These are phyloP conservation scores for Bombus confusus DNA, from an alignment of 1,140 invertebrate species.

Conservation along the genomic window DNA sequence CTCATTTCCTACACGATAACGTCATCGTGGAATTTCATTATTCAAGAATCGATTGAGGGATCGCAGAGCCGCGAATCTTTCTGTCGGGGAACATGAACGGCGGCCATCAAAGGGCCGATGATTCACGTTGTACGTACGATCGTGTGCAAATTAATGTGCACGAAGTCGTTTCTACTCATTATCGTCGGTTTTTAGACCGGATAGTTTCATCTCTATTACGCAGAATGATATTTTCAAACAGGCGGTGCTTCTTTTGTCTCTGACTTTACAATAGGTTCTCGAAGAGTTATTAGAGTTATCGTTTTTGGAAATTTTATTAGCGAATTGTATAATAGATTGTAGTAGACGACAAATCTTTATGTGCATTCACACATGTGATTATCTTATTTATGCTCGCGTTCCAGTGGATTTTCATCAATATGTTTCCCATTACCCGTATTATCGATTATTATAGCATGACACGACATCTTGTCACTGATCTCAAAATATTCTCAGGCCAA, in stretches of 20 bases:
- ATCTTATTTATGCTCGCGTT: too few species aligned
- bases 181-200: neutral
- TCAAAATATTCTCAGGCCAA: too few species aligned
- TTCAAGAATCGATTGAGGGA: conserved; percentile 62
- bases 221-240: neutral
- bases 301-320: neutral
- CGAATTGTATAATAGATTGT: too few species aligned
- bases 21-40: conserved; percentile 71
- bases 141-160: conserved; percentile 36
- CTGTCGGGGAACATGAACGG: conserved; percentile 38
- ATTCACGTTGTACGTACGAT: conserved; percentile 26
- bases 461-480: too few species aligned
- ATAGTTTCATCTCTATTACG: neutral
- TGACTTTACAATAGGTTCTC: neutral
- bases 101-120: conserved; percentile 41
- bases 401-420: too few species aligned
- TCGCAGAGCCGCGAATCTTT: conserved; percentile 61
- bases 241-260: neutral
- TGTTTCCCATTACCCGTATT: too few species aligned
- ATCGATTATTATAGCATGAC: too few species aligned
- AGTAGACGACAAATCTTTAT: too few species aligned
- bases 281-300: neutral
- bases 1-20: conserved; percentile 72
- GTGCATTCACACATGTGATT: too few species aligned
- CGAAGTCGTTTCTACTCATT: neutral